These are phyloP conservation scores for Conomelus anceps DNA, from an alignment of 2,888 invertebrate species.

Conservation along the genomic window DNA sequence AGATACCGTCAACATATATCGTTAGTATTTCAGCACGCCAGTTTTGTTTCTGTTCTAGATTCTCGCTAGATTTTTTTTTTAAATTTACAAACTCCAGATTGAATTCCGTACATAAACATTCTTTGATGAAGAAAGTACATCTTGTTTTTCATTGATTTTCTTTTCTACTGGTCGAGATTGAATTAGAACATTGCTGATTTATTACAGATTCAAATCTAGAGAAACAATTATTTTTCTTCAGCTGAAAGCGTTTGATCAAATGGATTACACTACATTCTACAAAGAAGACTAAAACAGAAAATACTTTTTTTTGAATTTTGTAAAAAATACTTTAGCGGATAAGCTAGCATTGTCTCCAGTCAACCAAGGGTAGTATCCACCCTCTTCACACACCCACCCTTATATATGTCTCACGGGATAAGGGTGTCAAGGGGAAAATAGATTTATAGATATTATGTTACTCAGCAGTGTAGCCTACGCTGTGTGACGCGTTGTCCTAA, in stretches of 20 bases:
- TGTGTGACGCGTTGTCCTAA: neutral
- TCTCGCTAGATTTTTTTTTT: neutral
- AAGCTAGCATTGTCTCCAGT: neutral
- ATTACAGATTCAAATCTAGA: neutral
- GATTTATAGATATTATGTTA: neutral
- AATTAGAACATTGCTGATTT: neutral
- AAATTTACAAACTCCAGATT: neutral
- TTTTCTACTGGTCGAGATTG: neutral
- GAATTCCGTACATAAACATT: neutral
- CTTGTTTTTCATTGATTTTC: neutral
- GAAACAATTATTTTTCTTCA: no score
- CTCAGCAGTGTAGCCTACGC: neutral
- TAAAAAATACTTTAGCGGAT: no score
- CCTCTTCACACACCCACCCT: neutral
- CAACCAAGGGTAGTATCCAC: neutral
- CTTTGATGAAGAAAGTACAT: neutral
- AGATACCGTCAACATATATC: neutral
- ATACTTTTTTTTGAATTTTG: neutral
- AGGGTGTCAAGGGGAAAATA: neutral
- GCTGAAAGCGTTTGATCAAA: no score
- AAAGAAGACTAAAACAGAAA: no score
- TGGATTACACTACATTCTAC: no score
- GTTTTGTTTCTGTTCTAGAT: neutral
- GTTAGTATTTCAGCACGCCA: neutral
- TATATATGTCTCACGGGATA: neutral